Conservation (phyloP, 2,797 vertebrate genomes). For the Oreochromis grahami region DNA sequence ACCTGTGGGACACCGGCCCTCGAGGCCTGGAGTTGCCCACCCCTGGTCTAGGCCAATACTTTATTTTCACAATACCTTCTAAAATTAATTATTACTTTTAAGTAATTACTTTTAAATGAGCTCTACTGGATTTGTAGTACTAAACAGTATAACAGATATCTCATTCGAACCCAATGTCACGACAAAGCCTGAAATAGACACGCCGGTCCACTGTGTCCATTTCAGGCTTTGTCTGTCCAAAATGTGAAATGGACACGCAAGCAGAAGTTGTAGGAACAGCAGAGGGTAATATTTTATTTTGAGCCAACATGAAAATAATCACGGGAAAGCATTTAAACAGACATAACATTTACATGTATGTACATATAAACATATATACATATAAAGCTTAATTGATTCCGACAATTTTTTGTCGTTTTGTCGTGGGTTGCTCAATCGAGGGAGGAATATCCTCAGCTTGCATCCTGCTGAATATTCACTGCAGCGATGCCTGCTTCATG, state of each 20-base stretch:
- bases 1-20: background rate
- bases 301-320: background rate
- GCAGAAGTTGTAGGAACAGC: background rate
- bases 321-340: background rate
- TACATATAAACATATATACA: background rate
- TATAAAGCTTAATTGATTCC: background rate
- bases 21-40: background rate
- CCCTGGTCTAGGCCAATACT: background rate
- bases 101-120: background rate
- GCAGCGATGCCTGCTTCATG: background rate
- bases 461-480: background rate
- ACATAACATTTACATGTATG: background rate
- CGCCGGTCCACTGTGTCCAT: background rate
- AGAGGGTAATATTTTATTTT: background rate
- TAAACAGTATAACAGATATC: background rate
- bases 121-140: background rate
- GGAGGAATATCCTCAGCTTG: background rate
- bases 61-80: background rate
- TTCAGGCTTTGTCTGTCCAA: background rate
- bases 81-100: background rate
- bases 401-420: background rate
- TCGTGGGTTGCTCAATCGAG: too few relatives aligned
- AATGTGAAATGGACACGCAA: background rate
- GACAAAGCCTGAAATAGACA: background rate
- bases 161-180: background rate